These are phyloP conservation scores for Semotilus atromaculatus DNA, from an alignment of 2,797 vertebrate genomes.

Conservation along the genomic window DNA sequence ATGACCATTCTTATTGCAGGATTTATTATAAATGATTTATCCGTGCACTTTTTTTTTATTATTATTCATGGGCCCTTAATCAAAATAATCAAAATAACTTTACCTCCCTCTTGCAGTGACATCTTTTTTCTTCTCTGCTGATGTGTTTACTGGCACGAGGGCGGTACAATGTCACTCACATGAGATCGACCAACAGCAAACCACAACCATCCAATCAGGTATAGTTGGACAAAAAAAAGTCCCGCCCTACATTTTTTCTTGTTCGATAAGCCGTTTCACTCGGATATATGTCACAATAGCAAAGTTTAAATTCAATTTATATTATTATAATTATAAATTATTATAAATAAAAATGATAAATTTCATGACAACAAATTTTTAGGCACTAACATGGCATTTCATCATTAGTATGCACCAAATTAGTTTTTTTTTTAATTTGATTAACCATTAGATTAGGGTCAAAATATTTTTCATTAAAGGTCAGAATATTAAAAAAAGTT, in stretches of 20 bases:
- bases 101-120: background rate
- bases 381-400: background rate
- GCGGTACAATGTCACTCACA: background rate
- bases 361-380: background rate
- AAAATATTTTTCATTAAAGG: background rate
- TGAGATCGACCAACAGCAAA: background rate
- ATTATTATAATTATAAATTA: too few species aligned
- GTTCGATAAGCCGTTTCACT: too few species aligned
- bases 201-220: background rate
- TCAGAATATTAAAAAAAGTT: constrained; percentile 5
- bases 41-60: background rate
- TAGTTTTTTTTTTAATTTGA: background rate
- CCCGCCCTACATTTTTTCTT: too few species aligned
- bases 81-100: background rate
- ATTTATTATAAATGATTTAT: background rate
- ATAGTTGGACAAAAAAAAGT: too few species aligned
- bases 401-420: background rate
- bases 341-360: too few species aligned
- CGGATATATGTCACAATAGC: background rate
- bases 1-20: background rate
- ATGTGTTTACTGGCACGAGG: background rate
- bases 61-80: background rate
- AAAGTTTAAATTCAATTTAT: too few species aligned
- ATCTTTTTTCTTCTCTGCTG: background rate
- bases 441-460: constrained; percentile 1